Evolutionary conservation across 2,113 vertebrate species (phyloP).

Genomic region (Perca flavescens): DNA sequence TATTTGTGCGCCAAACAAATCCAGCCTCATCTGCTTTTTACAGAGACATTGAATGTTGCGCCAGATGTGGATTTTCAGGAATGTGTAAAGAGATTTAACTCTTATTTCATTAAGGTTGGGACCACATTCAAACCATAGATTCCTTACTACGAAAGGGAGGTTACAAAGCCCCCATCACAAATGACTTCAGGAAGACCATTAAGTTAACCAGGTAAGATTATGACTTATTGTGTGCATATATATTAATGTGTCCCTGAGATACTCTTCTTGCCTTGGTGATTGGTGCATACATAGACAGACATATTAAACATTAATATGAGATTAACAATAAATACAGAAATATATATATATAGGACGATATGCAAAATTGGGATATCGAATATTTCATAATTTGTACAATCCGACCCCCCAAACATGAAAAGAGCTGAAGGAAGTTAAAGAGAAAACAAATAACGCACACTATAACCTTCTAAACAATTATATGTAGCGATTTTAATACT

Average conservation of each 20-base stretch:
- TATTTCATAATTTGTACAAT: no score
- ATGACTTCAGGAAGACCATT: constrained; percentile 99
- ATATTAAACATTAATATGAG: no score
- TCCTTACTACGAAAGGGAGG: constrained; percentile 99
- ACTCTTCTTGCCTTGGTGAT: not conserved
- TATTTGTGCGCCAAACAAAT: not conserved
- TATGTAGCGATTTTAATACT: no score
- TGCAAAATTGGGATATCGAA: no score
- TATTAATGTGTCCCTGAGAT: not conserved
- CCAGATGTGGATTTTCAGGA: not conserved
- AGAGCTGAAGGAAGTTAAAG: no score
- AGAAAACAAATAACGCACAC: no score
- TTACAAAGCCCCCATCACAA: constrained; percentile 99
- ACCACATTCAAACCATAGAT: constrained; percentile 99
- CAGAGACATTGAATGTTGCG: not conserved
- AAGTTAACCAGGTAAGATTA: constrained; percentile 97
- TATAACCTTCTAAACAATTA: no score
- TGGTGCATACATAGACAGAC: no score
- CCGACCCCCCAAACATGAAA: no score
- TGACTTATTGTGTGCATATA: not conserved
- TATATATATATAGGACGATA: no score
- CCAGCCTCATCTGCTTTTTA: not conserved
- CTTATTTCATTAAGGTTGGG: constrained; percentile 89
- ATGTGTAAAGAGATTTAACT: constrained; percentile 2
- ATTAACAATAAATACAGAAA: no score